Conservation (phyloP, 2,888 invertebrate species). For the Diabrotica balteata region DNA sequence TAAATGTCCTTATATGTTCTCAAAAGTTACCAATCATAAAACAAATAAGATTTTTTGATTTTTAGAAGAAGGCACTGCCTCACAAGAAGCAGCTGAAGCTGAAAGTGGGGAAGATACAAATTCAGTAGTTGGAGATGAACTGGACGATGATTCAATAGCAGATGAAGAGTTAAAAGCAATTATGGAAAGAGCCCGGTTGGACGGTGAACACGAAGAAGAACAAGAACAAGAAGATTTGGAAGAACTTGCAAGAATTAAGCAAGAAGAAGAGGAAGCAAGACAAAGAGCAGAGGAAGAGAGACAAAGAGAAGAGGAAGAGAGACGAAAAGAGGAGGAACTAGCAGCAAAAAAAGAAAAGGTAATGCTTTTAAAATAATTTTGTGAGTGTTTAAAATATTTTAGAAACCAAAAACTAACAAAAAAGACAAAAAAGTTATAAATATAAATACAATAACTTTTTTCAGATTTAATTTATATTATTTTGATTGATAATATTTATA, state of each 20-base stretch:
- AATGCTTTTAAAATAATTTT: no score
- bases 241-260: slow-evolving; percentile 15
- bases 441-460: no score
- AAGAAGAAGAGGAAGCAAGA: slow-evolving; percentile 52
- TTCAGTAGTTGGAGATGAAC: slow-evolving; percentile 37
- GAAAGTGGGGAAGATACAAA: slow-evolving; percentile 37
- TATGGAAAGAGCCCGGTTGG: slow-evolving; percentile 32
- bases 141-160: slow-evolving; percentile 40
- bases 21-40: no score
- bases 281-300: slow-evolving; percentile 39
- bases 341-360: slow-evolving; percentile 55
- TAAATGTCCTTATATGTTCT: no score
- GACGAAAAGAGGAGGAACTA: slow-evolving; percentile 48
- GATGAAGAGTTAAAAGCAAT: slow-evolving; percentile 44
- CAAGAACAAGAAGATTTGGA: slow-evolving; percentile 13
- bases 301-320: slow-evolving; percentile 17
- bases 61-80: slow-evolving; percentile 31
- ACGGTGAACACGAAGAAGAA: slow-evolving; percentile 52
- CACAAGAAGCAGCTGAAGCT: slow-evolving; percentile 42
- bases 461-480: no score
- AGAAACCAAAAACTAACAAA: no score
- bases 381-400: no score
- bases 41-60: not conserved
- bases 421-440: no score
- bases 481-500: no score